phyloP scores from a whole-genome alignment of 2,797 vertebrate genomes.

The Echeneis naucrates region DNA sequence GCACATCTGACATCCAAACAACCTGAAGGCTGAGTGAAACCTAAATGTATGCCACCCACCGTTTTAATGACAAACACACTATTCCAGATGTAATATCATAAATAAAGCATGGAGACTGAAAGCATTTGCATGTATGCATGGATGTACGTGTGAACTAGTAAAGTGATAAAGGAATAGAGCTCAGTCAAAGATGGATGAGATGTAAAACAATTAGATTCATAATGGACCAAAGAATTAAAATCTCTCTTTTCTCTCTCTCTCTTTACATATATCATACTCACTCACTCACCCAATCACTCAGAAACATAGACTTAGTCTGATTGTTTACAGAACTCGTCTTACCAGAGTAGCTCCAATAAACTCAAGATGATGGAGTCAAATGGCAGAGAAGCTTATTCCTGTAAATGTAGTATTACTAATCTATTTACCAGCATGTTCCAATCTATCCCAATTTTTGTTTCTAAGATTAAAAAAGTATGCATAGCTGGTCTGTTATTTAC shows the following conservation, averaged over 20 bases:
- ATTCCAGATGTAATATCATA: constrained; percentile 64
- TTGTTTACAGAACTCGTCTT: constrained; percentile 40
- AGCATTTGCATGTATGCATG: constrained; percentile 18
- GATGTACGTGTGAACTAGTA: constrained; percentile 32
- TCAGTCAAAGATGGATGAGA: constrained; percentile 53
- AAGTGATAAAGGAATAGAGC: constrained; percentile 55
- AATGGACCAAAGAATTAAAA: constrained; percentile 36
- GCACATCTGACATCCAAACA: constrained; percentile 57
- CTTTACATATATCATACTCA: too few relatives aligned
- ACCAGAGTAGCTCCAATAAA: constrained; percentile 32
- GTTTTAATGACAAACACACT: constrained; percentile 31
- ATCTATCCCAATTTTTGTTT: constrained; percentile 30
- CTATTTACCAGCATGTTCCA: constrained; percentile 27
- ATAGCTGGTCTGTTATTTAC: constrained; percentile 22
- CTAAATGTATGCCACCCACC: constrained; percentile 33
- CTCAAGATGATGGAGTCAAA: constrained; percentile 29
- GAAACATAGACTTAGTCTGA: background rate
- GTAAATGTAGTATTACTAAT: constrained; percentile 16
- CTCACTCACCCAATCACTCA: too few relatives aligned
- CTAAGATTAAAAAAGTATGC: constrained; percentile 25
- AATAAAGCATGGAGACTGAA: constrained; percentile 45
- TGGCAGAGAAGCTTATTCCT: constrained; percentile 15
- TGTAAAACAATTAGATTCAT: constrained; percentile 52
- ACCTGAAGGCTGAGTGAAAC: constrained; percentile 51
- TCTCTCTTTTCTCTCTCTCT: constrained; percentile 5